Evolutionary conservation across 2,113 vertebrate genomes (phyloP), one percentile per base, ranked within the genome.

Genomic region (Chaetops frenatus): DNA sequence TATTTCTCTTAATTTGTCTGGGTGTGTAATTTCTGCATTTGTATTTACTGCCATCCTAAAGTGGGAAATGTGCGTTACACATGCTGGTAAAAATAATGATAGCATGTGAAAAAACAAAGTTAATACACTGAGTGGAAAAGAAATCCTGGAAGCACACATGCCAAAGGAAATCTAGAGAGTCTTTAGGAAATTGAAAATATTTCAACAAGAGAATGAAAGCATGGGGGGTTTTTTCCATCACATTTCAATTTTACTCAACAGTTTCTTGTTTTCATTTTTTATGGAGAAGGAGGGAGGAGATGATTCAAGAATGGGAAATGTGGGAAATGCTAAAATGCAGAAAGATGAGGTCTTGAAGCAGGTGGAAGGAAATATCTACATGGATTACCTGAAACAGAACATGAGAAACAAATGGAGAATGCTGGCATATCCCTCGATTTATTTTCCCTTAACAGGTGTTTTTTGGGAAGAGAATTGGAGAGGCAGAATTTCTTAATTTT

Each of bases 41-140:
- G 51, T 95, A 92, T 95, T 97, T 97, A 81, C 94, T 77, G 83
- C 70, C 62, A 13, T 85, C 42, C 22, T 94, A 88, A 96, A 96
- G 73, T 36, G 60, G 77, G 60, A 94, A 84, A 81, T 28, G 72
- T 91, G 77, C 85, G 76, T 61, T 80, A 35, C 47, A 65, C 81
- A 53, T 83, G 95, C 90, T 81, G 92, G 60, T 84, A 88, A 94
- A 95, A 95, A 90, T 94, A 94, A 95, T 92, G 91, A 87, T 96
- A 97, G 83, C 24, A 38, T 57, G 21, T 0, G 1, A 76, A 83
- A 91, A 88, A 87, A 23, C 45, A 80, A 89, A 95, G 86, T 86
- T 91, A 84, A 82, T 92, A 51, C 40, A 24, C 38, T 51, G 60
- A 71, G 61, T 33, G 29, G 65, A 42, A 95, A 95, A 89, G 80